Evolutionary conservation across 2,113 vertebrate genomes (phyloP).

Genomic region (Rhea pennata): DNA sequence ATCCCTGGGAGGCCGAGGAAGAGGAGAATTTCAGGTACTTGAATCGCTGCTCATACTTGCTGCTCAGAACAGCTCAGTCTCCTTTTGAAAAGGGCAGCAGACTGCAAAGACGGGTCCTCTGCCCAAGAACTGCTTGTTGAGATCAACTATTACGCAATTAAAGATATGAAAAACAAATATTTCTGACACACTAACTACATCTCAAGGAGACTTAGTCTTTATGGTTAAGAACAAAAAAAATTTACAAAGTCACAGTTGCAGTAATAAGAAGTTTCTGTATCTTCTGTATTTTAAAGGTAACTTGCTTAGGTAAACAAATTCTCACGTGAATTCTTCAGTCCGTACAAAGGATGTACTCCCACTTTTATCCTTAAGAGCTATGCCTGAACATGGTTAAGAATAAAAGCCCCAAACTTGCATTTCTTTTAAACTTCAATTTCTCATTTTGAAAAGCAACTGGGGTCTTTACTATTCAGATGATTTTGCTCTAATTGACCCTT

Average conservation of each 20-base stretch:
- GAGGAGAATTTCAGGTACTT: neutral
- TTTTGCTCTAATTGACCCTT: neutral
- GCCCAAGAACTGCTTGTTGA: neutral
- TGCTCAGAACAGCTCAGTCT: neutral
- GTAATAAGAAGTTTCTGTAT: neutral
- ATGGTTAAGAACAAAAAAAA: neutral
- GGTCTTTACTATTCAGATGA: neutral
- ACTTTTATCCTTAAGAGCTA: neutral
- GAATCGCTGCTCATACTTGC: neutral
- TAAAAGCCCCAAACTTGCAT: neutral
- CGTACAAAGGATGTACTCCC: neutral
- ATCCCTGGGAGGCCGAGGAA: neutral
- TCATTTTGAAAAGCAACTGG: neutral
- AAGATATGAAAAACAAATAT: neutral
- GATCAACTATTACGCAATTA: neutral
- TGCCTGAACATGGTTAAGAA: neutral
- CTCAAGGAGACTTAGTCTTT: neutral
- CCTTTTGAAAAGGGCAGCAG: neutral
- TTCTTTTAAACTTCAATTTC: neutral
- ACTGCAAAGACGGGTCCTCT: neutral
- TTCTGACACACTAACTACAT: neutral
- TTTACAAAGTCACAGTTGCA: neutral
- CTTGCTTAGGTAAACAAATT: neutral
- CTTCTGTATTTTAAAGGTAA: neutral
- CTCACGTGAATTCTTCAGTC: neutral